Percentiles rank a stretch among this genome's conserved stretches.
phyloP scores from a whole-genome alignment of 2,113 vertebrate genomes.

The Mandrillus leucophaeus region DNA sequence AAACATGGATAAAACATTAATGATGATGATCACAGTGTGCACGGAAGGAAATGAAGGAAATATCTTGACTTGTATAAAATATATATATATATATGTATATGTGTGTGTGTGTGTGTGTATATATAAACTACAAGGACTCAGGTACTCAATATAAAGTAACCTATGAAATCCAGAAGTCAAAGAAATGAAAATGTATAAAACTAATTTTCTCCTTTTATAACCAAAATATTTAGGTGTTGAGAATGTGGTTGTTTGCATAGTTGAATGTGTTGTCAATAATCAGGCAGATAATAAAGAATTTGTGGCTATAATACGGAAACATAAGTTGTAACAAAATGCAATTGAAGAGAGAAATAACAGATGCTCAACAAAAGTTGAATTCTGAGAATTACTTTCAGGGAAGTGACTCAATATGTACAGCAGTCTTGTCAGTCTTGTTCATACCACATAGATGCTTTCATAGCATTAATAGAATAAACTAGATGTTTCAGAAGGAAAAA shows the following conservation, averaged over 20 bases:
- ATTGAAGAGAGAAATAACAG: background rate
- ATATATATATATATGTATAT: too few relatives aligned
- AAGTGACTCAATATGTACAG: background rate
- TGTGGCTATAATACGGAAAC: background rate
- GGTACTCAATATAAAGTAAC: background rate
- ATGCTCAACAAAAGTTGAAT: background rate
- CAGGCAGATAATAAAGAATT: background rate
- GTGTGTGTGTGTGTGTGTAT: rapidly evolving
- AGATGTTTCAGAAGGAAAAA: background rate
- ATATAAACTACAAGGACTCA: background rate
- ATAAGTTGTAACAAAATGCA: background rate
- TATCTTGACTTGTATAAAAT: background rate
- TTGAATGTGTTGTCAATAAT: background rate
- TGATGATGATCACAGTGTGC: background rate
- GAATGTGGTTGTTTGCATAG: background rate
- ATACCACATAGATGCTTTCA: slow-evolving; percentile 26
- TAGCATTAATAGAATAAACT: slow-evolving; percentile 47
- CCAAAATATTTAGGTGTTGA: background rate
- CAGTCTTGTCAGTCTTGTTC: background rate
- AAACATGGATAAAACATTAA: background rate
- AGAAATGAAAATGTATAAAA: background rate
- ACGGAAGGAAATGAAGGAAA: background rate
- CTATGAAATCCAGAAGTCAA: background rate
- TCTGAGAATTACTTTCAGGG: slow-evolving; percentile 16
- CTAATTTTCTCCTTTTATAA: background rate